These are phyloP conservation scores for Melipona bicolor DNA, from an alignment of 2,888 invertebrate genomes.

Conservation along the genomic window DNA sequence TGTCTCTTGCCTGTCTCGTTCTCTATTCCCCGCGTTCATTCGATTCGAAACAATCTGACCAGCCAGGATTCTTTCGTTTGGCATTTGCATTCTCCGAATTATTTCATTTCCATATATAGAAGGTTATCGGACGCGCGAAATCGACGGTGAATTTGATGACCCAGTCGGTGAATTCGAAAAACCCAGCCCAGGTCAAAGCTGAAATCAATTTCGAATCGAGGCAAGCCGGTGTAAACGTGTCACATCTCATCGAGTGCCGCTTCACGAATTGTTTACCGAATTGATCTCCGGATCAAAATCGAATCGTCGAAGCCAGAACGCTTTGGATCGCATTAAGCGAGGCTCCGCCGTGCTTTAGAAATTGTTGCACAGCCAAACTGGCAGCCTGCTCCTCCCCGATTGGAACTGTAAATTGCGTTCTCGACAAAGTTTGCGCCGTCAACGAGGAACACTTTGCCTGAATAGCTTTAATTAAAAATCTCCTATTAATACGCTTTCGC, in stretches of 20 bases:
- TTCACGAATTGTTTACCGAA: not conserved
- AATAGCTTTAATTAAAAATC: constrained; percentile 28
- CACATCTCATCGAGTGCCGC: not conserved
- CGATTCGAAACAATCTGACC: constrained; percentile 50
- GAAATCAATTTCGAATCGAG: not conserved
- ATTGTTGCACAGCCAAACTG: constrained; percentile 4
- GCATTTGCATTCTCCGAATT: constrained; percentile 31
- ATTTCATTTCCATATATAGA: not conserved
- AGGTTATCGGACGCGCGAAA: not conserved
- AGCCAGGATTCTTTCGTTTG: constrained; percentile 71
- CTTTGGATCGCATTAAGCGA: constrained; percentile 15
- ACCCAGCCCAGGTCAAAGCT: not conserved
- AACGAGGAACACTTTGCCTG: not conserved
- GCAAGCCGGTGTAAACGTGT: not conserved
- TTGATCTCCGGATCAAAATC: constrained; percentile 11
- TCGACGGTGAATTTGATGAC: not conserved
- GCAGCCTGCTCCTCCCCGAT: not conserved
- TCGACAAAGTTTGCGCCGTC: not conserved
- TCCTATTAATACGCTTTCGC: not conserved
- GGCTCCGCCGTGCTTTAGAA: not conserved
- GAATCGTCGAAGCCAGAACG: not conserved
- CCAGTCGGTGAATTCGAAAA: not conserved
- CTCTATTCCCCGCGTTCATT: not conserved
- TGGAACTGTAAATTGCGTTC: not conserved
- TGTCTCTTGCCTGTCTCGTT: not conserved